Base-by-base conservation (phyloP, 2,797 vertebrate genomes). In the Molossus molossus region DNA sequence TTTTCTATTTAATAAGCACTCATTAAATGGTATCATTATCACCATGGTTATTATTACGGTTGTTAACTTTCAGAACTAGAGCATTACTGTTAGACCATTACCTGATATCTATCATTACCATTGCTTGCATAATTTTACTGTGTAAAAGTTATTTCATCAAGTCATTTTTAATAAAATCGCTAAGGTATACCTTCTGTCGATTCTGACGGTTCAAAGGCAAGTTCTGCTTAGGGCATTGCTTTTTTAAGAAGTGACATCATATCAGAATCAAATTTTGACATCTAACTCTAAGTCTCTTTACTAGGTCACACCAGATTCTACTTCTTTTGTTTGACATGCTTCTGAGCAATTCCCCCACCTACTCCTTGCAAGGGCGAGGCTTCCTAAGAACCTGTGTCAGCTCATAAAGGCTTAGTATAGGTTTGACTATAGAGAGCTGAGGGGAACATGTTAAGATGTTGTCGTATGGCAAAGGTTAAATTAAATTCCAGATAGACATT, bases 21-120 rank as follows among this genome's bases (percentile, higher is more conserved):
- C 18, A 37, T 21, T 70, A 81, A 55, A 25, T 88, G 45, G 45
- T 70, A 64, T 53, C 62, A 64, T 17, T 64, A 45, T 60, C 23
- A 58, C 25, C 9, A 14, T 87, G 76, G 12, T 53, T 60, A 53
- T 20, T 60, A 72, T n/a, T 10, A 55, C 7, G 37, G 18, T 3
- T 85, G 14, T 67, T 87, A 67, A 67, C 25, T 90, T 55, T 90
- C 27, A 92, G 17, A 40, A 83, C 62, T 62, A 76, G 27, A 70
- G 5, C n/a, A 83, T 57, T 77, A 27, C 33, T 73, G 11, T 69
- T 83, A 55, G 37, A 37, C 6, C 12, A 73, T 80, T 85, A 80
- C 53, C 21, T 62, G 27, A 64, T 83, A 37, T 18, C 25, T 17
- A 37, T 64, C 21, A 55, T 21, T 27, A 57, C 15, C 13, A 65